Evolutionary conservation across 2,113 vertebrate genomes (phyloP), one percentile per base, ranked within the genome.

Genomic region (Peromyscus maniculatus): DNA sequence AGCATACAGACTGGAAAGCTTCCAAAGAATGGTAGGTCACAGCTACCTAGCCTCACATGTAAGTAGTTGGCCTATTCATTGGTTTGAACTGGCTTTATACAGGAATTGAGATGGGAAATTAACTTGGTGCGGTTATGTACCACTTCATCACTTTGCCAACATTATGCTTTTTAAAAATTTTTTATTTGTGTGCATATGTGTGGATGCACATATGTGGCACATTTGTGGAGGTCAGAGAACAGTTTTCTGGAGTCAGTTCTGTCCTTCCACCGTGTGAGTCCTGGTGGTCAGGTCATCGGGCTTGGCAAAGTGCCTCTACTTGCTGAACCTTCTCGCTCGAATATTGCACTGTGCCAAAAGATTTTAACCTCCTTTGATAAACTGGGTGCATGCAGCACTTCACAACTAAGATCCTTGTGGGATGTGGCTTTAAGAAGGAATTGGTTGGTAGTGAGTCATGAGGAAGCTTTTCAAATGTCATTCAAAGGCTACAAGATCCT

Each of bases 381-480:
- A 0, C 22, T 24, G n/a, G 62, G 4, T 0, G 0, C 33, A 15
- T 36, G 4, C 24, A 62, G 75, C 67, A 67, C 9, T 39, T 36
- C 69, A 55, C 10, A 1, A 5, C 46, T 11, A 4, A 31, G 12
- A 26, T 19, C 55, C 52, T 36, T 31, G 8, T 66, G 33, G 39
- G 19, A 31, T 0, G 12, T 17, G 62, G 15, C 69, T 39, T n/a
- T 2, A 15, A 24, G 39, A 7, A 22, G 55, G 49, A 67, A 36
- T 28, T 86, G 71, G n/a, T 72, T 62, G 33, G 24, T 57, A 89
- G 31, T 36, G 46, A 93, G 39, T 75, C 77, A 55, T 43, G 28
- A 82, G 88, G 59, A 93, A 52, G 33, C 64, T 90, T 94, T 93
- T 83, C 17, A 13, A 33, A 82, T 31, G 80, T 95, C 79, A 90